Base-by-base conservation (phyloP, 2,888 invertebrate species). In the Tachystola acroxantha region DNA sequence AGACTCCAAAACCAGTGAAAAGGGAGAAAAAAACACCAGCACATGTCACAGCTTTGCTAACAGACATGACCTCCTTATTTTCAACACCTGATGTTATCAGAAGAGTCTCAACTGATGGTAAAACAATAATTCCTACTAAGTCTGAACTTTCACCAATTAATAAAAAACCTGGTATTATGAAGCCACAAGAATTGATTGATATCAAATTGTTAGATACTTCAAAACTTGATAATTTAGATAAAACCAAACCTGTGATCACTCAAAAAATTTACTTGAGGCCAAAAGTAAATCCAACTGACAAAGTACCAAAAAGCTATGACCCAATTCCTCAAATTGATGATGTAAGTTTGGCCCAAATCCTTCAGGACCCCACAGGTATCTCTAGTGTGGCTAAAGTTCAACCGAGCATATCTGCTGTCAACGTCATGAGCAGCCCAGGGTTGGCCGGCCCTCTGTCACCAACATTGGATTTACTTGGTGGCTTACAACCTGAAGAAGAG, bases 31-130 rank as follows among this genome's bases (percentile, higher is more conserved):
- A 91, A 63, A 87, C 89, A 19, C 90, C 91, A 10, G 87, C 90
- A 10, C 90, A 89, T 58, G 79, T 90, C 30, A 88, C 87, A 37
- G 88, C 72, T 48, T 74, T 79, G 53, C 74, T 88, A 26, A 78
- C 86, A 22, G 90, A 91, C 58, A 91, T 91, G 88, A 89, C 93
- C 39, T 92, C 93, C 24, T 71, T 94, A 39, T 94, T 94, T 67
- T 93, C 94, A 4, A 91, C 93, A 27, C 94, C 94, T 11, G 94
- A 94, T 81, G 93, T 94, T 36, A 93, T 93, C 39, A 86, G 93
- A 53, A 86, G 93, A 53, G 92, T 93, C 10, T 88, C 89, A 36
- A 82, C 87, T 28, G 88, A 87, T 36, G 69, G 63, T 29, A 89
- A 89, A 57, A 47, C 64, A 12, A 9, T n/a, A n/a, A 24, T 24